phyloP scores from a whole-genome alignment of 2,113 vertebrate species.

The Scolopax mira region DNA sequence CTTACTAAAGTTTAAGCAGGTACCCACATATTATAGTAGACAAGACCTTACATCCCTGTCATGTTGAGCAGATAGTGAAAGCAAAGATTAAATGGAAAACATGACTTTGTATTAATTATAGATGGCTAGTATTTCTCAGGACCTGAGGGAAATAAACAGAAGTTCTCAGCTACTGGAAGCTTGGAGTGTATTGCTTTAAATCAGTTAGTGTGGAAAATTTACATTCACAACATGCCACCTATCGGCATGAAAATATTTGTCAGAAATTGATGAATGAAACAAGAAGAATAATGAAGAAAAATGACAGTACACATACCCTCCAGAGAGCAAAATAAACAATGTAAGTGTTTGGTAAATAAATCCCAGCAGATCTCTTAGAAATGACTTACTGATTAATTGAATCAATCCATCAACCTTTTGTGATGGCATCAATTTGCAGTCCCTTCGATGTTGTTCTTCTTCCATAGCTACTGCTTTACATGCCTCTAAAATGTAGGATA shows the following conservation, averaged over 20 bases:
- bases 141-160: background rate
- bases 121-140: background rate
- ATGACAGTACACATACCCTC: constrained; percentile 21
- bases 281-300: constrained; percentile 75
- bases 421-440: constrained; percentile 66
- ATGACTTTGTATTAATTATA: background rate
- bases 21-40: background rate
- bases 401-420: constrained; percentile 73
- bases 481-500: constrained; percentile 11
- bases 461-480: constrained; percentile 35
- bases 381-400: constrained; percentile 74
- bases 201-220: constrained; percentile 13
- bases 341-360: constrained; percentile 64
- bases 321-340: constrained; percentile 56
- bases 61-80: background rate
- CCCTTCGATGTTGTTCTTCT: constrained; percentile 24
- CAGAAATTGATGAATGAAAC: constrained; percentile 63
- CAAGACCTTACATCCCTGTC: background rate
- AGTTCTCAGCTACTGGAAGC: background rate
- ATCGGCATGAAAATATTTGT: constrained; percentile 33
- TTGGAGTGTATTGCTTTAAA: background rate
- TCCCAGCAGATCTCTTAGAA: constrained; percentile 68
- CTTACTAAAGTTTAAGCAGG: background rate
- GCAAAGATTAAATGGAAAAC: background rate
- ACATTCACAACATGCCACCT: constrained; percentile 3